These are phyloP conservation scores for Cherax quadricarinatus DNA, from an alignment of 1,140 invertebrate species.

Conservation along the genomic window DNA sequence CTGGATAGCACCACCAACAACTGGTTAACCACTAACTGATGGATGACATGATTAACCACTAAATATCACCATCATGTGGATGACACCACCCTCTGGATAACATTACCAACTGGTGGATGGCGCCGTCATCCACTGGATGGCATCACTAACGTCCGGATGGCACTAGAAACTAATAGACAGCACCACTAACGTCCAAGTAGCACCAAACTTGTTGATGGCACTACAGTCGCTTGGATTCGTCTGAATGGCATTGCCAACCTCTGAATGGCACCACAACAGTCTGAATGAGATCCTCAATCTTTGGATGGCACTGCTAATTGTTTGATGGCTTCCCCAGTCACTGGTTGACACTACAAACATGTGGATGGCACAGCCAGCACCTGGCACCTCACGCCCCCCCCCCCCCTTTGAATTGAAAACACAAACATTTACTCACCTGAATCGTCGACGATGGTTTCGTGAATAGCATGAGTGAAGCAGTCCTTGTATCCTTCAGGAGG, in stretches of 20 bases:
- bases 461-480: constrained; percentile 66
- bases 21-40: too few relatives aligned
- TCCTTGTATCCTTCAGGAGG: constrained; percentile 73
- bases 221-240: neutral
- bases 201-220: neutral
- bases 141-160: too few relatives aligned
- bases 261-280: neutral
- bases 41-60: too few relatives aligned
- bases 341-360: neutral
- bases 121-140: too few relatives aligned
- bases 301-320: neutral
- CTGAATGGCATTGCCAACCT: neutral
- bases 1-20: too few relatives aligned
- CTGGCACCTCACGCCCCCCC: neutral
- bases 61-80: too few relatives aligned
- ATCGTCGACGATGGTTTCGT: constrained; percentile 68
- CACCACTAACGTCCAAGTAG: too few relatives aligned
- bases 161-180: too few relatives aligned
- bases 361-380: neutral
- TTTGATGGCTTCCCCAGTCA: neutral
- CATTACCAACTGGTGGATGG: too few relatives aligned
- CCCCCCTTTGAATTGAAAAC: neutral
- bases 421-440: constrained; percentile 49
- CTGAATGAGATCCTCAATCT: neutral
- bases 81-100: too few relatives aligned